Conservation (phyloP, 2,113 vertebrate genomes). For the Gnathonemus echidnorhynchus region DNA sequence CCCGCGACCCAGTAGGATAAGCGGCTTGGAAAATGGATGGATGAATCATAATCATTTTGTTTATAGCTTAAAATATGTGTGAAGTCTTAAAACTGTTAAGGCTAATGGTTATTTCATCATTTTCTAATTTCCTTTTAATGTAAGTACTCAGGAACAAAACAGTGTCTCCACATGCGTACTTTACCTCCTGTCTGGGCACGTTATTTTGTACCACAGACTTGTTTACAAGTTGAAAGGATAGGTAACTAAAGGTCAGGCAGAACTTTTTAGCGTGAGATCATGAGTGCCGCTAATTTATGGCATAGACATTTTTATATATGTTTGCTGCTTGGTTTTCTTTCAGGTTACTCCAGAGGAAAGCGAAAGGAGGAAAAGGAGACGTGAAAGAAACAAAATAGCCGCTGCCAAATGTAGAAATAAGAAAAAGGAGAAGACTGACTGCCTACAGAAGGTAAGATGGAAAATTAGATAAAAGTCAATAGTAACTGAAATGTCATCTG, state of each 20-base stretch:
- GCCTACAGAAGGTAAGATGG: constrained; percentile 78
- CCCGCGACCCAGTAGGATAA: too few relatives aligned
- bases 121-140: neutral
- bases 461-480: neutral
- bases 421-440: constrained; percentile 94
- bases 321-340: constrained; percentile 24
- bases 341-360: constrained; percentile 70
- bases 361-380: constrained; percentile 81
- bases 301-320: neutral
- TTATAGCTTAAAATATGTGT: neutral
- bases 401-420: constrained; percentile 95
- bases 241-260: neutral
- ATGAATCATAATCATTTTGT: neutral
- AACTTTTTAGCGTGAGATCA: neutral
- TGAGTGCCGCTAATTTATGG: neutral
- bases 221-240: neutral
- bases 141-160: neutral
- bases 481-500: neutral
- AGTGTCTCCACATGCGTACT: neutral
- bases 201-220: neutral
- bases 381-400: constrained; percentile 94
- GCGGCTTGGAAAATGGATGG: too few relatives aligned
- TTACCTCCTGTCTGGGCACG: neutral
- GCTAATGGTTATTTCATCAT: neutral
- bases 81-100: neutral